Evolutionary conservation across 1,140 invertebrate species (phyloP), one percentile per base, ranked within the genome.

Genomic region (Diachasma alloeum): DNA sequence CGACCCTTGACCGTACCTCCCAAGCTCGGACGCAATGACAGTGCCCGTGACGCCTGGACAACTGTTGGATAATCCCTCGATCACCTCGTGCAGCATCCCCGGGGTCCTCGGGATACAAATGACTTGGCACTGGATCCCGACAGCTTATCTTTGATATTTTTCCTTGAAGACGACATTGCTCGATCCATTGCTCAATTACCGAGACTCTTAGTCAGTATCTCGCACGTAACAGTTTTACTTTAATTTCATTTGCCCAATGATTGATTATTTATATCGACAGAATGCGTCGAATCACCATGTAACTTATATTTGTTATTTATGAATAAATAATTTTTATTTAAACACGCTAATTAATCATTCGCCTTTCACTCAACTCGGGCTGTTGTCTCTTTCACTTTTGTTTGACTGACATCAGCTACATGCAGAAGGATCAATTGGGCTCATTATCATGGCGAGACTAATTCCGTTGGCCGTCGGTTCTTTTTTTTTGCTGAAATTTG

Each of bases 291-390:
- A 81, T 85, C 77, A 85, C 79, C 80, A 86, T 88, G 87, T 90
- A 90, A 90, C 86, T 90, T 90, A 90, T 84, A 75, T 75, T 86
- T 80, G 82, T 84, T 90, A 89, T 90, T 89, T 89, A 88, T 90
- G 86, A 90, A 89, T 89, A 89, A 89, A 82, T 88, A 84, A 87
- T 84, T 86, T 87, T 77, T 68, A 72, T 72, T 73, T 46, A 39
- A 68, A 24, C 37, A 6, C 53, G 26, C 10, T 56, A 36, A 19
- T 76, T 17, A 17, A 53, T 46, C 48, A 17, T 75, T 48, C 24
- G 11, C 39, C 24, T 48, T 72, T 44, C 70, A 17, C 24, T 22
- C 19, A 48, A 31, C 9, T 48, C 42, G 0, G 6, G 46, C 42
- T 63, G 26, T 74, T 74, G 24, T 26, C 24, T n/a, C 19, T 63